Evolutionary conservation across 2,113 vertebrate species (phyloP), one percentile per base, ranked within the genome.

Genomic region (Indri indri): DNA sequence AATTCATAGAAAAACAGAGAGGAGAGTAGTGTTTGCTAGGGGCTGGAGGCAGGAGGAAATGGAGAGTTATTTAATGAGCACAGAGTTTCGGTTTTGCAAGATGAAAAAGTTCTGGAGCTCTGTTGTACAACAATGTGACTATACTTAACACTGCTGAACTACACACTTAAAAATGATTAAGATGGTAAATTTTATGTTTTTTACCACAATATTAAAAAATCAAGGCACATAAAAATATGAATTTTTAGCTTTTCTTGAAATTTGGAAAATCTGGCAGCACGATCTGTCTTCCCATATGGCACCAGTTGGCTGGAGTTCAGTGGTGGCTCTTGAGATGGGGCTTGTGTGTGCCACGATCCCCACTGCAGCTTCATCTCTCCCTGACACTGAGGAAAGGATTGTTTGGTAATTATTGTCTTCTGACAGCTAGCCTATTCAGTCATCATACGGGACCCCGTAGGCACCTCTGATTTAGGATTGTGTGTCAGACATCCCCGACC

Each of bases 201-300:
- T 76, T 5, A 86, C 23, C 85, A 81, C 18, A 76, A 73, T 79
- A 77, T 50, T 40, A 73, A 90, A 89, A 93, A 63, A 32, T 34
- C 59, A 57, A 65, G 66, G 30, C 27, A 50, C 23, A 66, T 54
- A 68, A 81, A 94, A 74, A 92, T 47, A 85, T 34, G 57, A 77
- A 88, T 81, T 92, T 96, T 47, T 40, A 65, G 34, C 34, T 71
- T 96, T 90, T 92, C 22, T 85, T 88, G 70, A 84, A 90, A 95
- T 42, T 61, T 81, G 27, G 74, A 76, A 65, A 32, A 68, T 84
- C 79, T 90, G 59, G 40, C 74, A 45, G 5, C 30, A 11, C 14
- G 74, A 30, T 82, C 66, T 95, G 18, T 89, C 50, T 65, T 94
- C 23, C 71, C n/a, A 88, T 88, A 37, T 92, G 84, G 47, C 7